Percentiles rank a stretch among this genome's conserved stretches.
Evolutionary conservation across 2,797 vertebrate genomes (phyloP).

Genomic region (Cossypha caffra): DNA sequence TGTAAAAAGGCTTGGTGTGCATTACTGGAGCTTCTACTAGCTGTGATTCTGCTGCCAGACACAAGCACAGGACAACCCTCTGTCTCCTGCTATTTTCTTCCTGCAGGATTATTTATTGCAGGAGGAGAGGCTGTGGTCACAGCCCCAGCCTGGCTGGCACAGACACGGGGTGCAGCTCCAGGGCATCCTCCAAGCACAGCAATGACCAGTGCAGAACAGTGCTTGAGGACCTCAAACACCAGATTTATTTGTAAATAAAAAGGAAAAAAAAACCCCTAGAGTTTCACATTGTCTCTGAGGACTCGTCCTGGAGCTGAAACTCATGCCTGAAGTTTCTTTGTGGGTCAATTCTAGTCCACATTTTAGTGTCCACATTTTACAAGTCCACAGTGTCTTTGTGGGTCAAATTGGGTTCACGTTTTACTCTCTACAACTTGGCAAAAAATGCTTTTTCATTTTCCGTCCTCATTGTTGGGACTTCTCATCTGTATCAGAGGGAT

Average conservation of each 20-base stretch:
- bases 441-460: neutral
- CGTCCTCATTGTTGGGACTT: neutral
- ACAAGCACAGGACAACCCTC: neutral
- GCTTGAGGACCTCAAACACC: neutral
- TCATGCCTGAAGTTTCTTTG: neutral
- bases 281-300: neutral
- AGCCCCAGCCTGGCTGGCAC: neutral
- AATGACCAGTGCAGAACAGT: neutral
- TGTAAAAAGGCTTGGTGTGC: neutral
- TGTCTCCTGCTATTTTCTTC: neutral
- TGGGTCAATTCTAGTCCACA: neutral
- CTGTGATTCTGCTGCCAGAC: neutral
- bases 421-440: neutral
- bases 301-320: neutral
- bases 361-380: neutral
- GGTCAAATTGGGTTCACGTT: neutral
- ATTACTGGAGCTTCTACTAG: neutral
- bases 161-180: fast-evolving
- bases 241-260: neutral
- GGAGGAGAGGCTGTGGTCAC: fast-evolving
- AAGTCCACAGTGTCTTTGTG: neutral
- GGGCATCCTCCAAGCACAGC: neutral
- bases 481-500: neutral
- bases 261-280: neutral
- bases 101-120: neutral